Base-by-base conservation (phyloP, 2,113 vertebrate species). In the Syrrhaptes paradoxus region DNA sequence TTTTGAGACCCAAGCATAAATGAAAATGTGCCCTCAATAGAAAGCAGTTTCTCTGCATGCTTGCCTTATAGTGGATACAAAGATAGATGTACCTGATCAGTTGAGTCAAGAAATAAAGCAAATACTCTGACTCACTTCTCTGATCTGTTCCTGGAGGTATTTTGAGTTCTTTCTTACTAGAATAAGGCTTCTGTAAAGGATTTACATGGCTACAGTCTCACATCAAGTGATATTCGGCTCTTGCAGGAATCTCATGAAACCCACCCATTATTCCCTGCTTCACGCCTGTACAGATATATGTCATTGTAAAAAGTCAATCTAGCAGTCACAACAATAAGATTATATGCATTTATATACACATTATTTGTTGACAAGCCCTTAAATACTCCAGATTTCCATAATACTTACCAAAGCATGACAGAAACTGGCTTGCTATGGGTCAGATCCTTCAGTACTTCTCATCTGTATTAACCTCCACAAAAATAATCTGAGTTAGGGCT, bases 241-340 rank as follows among this genome's bases (percentile, higher is more conserved):
- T 87, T 83, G 61, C 13, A 58, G 31, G 19, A 52, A 43, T 63
- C 36, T 63, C 19, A 19, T 6, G 31, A 78, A 84, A 79, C 10
- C 38, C 38, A 22, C 13, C 5, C 14, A 11, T 13, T 71, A 26
- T 20, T 58, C 9, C 31, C 19, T 36, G 54, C 34, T 58, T 63
- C 10, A 7, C 0, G 1, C 7, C 48, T 1, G 0, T 58, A 48
- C 12, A 61, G 51, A n/a, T 45, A 20, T 58, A 26, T 46, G 52
- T 8, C 20, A 21, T 51, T 43, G 41, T 59, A 25, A 36, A 24
- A 66, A 75, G 41, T 51, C 41, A 41, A 9, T 20, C 46, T 2
- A 80, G 10, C 29, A 66, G 22, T 52, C 48, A 28, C 24, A 66
- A 61, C 76, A 36, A 52, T 59, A 57, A 36, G 9, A 45, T 9